Base-by-base conservation (phyloP, 2,888 invertebrate genomes). In the Mimas tiliae region DNA sequence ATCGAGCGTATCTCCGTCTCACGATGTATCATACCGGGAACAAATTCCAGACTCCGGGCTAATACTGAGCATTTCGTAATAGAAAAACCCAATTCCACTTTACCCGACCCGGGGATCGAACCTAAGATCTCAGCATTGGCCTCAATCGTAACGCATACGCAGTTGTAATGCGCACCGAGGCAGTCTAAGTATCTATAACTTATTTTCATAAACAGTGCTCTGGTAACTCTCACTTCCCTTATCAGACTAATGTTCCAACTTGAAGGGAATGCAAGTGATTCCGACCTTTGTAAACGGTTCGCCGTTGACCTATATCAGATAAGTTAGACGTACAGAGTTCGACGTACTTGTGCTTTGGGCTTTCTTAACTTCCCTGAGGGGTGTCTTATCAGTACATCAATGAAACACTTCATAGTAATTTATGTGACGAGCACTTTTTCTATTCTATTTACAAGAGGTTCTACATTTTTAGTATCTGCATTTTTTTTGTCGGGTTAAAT, bases 381-480 rank as follows among this genome's bases (percentile, higher is more conserved):
- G 82, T 78, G 79, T 77, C 88, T 93, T 92, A 93, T 92, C 91
- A 79, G 67, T 67, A 70, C 76, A 75, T 75, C 80, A 84, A 83
- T 85, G 86, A 79, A 86, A 87, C 88, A 89, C 86, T 91, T 84
- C 85, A 82, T 83, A 82, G 86, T 89, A 87, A 90, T 91, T 90
- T 91, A 91, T 90, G 88, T 86, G 77, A 73, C 73, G 78, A 81
- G 78, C 78, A 78, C 78, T 77, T 78, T 77, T 80, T 76, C 67
- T 62, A 69, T 67, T 68, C 64, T 74, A 74, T 79, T 76, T 74
- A 75, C 71, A 75, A 68, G 67, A 74, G 65, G 74, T 72, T 76
- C 67, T 69, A 68, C 68, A 66, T 74, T 72, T 70, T 66, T 70
- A 71, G 76, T 73, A 73, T 79, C 77, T 79, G 75, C 75, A 73